Base-by-base conservation (phyloP, 2,113 vertebrate genomes). In the Anthoscopus minutus region DNA sequence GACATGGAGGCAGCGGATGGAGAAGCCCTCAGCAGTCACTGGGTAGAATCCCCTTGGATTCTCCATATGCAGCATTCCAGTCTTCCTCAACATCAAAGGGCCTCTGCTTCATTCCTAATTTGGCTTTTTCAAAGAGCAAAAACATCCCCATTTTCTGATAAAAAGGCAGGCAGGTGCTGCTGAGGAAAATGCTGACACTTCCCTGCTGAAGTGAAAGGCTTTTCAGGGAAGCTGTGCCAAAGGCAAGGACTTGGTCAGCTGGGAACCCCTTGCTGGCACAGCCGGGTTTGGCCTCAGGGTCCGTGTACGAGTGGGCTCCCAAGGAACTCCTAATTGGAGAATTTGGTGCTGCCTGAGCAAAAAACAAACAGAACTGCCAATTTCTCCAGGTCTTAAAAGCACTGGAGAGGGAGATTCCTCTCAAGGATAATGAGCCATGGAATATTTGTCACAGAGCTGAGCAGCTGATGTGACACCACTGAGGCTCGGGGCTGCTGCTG, bases 401-500 rank as follows among this genome's bases (percentile, higher is more conserved):
- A 74, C 77, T 19, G 86, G 69, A 51, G 72, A 94, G 83, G 77
- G 89, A 88, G 91, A 72, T 91, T 93, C 77, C 51, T 93, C 85
- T 84, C 57, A 74, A 91, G 82, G 86, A 92, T 93, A 94, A 93
- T 84, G 91, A 96, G 64, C 42, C 83, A 2, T 88, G 84, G 88
- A 88, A 45, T 81, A 91, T 95, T 93, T 93, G 88, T 95, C 88
- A 94, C 92, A 61, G 85, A 84, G 92, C 86, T 93, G 91, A 93
- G 91, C 80, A 88, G 91, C 86, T 93, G 81, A 89, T 81, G 80
- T 92, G 96, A 78, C 92, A 44, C 25, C 1, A 1, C 53, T 14
- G 60, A n/a, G 30, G 51, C 62, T 62, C 31, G 24, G 80, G 71
- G 13, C 77, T 50, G 67, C 72, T 69, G 84, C 69, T 67, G 33